Conservation (phyloP, 2,888 invertebrate species). For the Cephus pygmeus region DNA sequence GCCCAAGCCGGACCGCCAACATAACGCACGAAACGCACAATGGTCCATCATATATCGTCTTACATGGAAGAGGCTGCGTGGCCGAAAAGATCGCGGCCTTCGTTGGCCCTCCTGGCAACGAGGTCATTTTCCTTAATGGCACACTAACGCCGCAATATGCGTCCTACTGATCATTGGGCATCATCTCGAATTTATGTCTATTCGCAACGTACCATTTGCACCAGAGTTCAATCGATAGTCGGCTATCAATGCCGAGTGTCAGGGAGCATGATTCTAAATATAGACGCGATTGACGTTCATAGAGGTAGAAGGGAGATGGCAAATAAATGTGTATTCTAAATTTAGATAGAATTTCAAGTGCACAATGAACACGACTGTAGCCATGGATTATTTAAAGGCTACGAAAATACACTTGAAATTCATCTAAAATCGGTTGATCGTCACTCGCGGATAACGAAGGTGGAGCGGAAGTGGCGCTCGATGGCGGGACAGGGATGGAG, state of each 20-base stretch:
- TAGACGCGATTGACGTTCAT: slow-evolving; percentile 12
- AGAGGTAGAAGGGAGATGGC: slow-evolving; percentile 4
- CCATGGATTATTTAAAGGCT: slow-evolving; percentile 6
- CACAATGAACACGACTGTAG: not conserved
- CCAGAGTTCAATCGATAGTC: not conserved
- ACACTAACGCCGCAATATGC: not conserved
- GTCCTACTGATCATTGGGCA: not conserved
- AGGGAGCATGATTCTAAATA: slow-evolving; percentile 21
- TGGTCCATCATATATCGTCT: slow-evolving; percentile 4
- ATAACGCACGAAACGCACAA: slow-evolving; percentile 24
- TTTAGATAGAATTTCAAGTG: slow-evolving; percentile 6
- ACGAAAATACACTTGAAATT: slow-evolving; percentile 19
- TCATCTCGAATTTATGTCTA: not conserved
- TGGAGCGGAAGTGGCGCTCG: not conserved
- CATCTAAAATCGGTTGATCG: slow-evolving; percentile 14
- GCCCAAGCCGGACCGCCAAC: slow-evolving; percentile 37
- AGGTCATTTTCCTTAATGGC: not conserved
- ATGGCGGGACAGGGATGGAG: not conserved
- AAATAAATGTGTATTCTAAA: not conserved
- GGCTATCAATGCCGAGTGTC: not conserved
- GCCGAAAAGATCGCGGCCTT: slow-evolving; percentile 28
- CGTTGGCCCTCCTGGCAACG: slow-evolving; percentile 7
- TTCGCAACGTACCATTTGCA: not conserved
- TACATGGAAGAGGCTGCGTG: not conserved
- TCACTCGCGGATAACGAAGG: not conserved